These are phyloP conservation scores for Tubulanus polymorphus DNA, from an alignment of 2,888 invertebrate species.

Conservation along the genomic window DNA sequence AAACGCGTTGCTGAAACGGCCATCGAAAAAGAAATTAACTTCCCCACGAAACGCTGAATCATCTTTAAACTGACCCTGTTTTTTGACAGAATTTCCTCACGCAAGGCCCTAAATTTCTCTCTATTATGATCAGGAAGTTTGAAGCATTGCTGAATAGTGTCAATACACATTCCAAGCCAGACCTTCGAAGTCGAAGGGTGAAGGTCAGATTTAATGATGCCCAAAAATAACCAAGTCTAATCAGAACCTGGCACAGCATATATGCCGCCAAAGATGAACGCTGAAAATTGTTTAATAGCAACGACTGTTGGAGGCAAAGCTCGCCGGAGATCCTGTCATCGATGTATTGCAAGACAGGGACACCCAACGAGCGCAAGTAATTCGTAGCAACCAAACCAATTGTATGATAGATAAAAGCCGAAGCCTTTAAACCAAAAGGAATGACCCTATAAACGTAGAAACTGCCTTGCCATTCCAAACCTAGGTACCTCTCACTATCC, in stretches of 20 bases:
- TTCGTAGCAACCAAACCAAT: conserved; percentile 4
- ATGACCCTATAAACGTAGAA: conserved; percentile 14
- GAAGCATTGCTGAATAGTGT: too few species aligned
- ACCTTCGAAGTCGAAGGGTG: conserved; percentile 3
- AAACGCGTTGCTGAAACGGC: conserved; percentile 11
- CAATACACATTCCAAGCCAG: too few species aligned
- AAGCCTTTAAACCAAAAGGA: conserved; percentile 16
- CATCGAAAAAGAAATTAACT: conserved; percentile 15
- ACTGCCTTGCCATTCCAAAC: conserved; percentile 12
- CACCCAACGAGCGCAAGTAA: neutral
- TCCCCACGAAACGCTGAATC: conserved; percentile 15
- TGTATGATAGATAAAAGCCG: conserved; percentile 12
- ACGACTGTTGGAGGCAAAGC: too few species aligned
- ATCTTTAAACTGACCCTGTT: conserved; percentile 10
- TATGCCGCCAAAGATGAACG: conserved; percentile 7
- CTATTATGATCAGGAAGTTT: conserved; percentile 13
- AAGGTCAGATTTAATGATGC: conserved; percentile 8
- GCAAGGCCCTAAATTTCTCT: conserved; percentile 10
- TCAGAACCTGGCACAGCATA: conserved; percentile 7
- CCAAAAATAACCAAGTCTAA: conserved; percentile 13
- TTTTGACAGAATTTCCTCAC: conserved; percentile 9
- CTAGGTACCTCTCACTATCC: conserved; percentile 2
- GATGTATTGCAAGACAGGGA: conserved; percentile 7
- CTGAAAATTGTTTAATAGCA: neutral
- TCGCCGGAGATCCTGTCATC: conserved; percentile 8